Evolutionary conservation across 2,113 vertebrate genomes (phyloP), one percentile per base, ranked within the genome.

Genomic region (Rallus limicola): DNA sequence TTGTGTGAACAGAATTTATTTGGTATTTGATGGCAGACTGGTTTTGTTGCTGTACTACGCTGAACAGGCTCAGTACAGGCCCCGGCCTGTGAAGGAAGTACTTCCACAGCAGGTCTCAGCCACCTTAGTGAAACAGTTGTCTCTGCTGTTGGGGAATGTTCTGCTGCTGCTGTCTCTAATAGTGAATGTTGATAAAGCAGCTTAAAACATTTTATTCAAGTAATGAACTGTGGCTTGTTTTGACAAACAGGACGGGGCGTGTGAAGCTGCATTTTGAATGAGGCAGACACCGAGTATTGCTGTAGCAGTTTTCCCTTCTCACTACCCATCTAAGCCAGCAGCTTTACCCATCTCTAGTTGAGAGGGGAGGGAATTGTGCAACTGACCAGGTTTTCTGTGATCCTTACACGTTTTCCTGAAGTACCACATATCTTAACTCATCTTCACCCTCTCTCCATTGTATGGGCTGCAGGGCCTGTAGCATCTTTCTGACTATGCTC

Each of bases 111-210:
- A 80, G 25, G 6, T 42, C 42, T 79, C 6, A 25, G 5, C 26
- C 31, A 19, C 1, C 0, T 24, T n/a, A 34, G 26, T 36, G 24
- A 52, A 25, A 25, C 18, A 4, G 10, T 34, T 63, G 11, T 1
- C 1, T 59, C 50, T 82, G 28, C 36, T 59, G 71, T 2, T 1
- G 19, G 48, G 44, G 40, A 80, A 28, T 9, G 1, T 23, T 6
- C 8, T 60, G 50, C 33, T 79, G 53, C 46, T 79, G 44, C 44
- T 48, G 4, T 24, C 75, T 85, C n/a, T 50, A 60, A 26, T 8
- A 70, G 52, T 26, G 31, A 70, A 75, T 70, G 23, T 20, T n/a
- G n/a, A 14, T 23, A 65, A 74, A 74, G 56, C 33, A 52, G 55
- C 16, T 34, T 74, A 31, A 55, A 71, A 29, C 40, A 34, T 12